Base-by-base conservation (phyloP, 2,797 vertebrate species). In the Phyllotis vaccarum region DNA sequence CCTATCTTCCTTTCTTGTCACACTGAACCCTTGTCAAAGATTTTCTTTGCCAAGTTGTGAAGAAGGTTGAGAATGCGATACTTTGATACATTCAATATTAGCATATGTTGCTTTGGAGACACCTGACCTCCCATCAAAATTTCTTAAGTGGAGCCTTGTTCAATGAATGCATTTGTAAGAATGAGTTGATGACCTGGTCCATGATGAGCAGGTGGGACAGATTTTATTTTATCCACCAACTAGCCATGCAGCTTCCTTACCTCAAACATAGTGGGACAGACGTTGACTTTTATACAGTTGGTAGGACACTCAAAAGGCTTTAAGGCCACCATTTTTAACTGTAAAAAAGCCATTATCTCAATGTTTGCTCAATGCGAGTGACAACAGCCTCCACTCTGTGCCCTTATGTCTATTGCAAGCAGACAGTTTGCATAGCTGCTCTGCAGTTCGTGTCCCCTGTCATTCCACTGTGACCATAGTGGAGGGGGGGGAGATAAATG, bases 341-440 rank as follows among this genome's bases (percentile, higher is more conserved):
- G 40, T 37, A n/a, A 29, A 22, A 29, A 49, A 9, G 49, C 17
- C 17, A 60, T 81, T 1, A 40, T 9, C 31, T 24, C 54, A 37
- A 0, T 52, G 19, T 29, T 43, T n/a, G 19, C 56, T 82, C 56
- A 82, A 31, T 43, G 43, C 54, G 64, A 37, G 7, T 19, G 12
- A n/a, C 43, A 6, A 54, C 1, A 21, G 19, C 37, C 52, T 24
- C 6, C 3, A 27, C 79, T 40, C 27, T 60, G 13, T 29, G 40
- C 5, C 60, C 37, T 37, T 46, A 16, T 70, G 52, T 22, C 21
- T 2, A 34, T 5, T 40, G 40, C 16, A 81, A 27, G 40, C 34
- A 80, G 11, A 19, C 2, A 8, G 21, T 19, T 0, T 40, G 13
- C 22, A 37, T 4, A 0, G 11, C 21, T 82, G n/a, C 6, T 13